These are phyloP conservation scores for Ceratothoa steindachneri DNA, from an alignment of 2,888 invertebrate species.

Conservation along the genomic window DNA sequence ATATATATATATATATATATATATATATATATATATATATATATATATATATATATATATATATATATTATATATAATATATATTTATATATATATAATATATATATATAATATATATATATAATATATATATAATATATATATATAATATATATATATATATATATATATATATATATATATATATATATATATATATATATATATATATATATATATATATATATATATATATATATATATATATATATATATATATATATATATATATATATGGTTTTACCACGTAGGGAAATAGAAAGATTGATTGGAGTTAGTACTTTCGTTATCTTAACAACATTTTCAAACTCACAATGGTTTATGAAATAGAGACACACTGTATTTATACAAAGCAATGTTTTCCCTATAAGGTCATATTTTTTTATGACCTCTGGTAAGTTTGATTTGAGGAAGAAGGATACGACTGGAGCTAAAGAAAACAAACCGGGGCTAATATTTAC, in stretches of 20 bases:
- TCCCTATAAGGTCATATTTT: no score
- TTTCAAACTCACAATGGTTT: no score
- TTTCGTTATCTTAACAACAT: no score
- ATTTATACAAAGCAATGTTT: no score
- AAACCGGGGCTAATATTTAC: no score
- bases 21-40: slow-evolving; percentile 19
- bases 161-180: slow-evolving; percentile 10
- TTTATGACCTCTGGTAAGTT: no score
- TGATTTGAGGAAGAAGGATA: no score
- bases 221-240: slow-evolving; percentile 20
- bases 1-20: slow-evolving; percentile 23
- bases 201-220: slow-evolving; percentile 12
- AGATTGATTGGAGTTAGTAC: no score
- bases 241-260: slow-evolving; percentile 2
- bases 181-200: slow-evolving; percentile 10
- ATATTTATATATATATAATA: slow-evolving; percentile 7
- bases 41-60: slow-evolving; percentile 12
- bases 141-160: slow-evolving; percentile 8
- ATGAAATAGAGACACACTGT: no score
- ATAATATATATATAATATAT: slow-evolving; percentile 3
- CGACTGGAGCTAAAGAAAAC: no score
- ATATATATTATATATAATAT: slow-evolving; percentile 10
- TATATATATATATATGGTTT: no score
- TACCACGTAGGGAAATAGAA: no score
- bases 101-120: neutral